A percentile compares a stretch with the other conserved stretches of the same genome.
phyloP scores from a whole-genome alignment of 2,888 invertebrate species.

The Polymixis flavicincta region DNA sequence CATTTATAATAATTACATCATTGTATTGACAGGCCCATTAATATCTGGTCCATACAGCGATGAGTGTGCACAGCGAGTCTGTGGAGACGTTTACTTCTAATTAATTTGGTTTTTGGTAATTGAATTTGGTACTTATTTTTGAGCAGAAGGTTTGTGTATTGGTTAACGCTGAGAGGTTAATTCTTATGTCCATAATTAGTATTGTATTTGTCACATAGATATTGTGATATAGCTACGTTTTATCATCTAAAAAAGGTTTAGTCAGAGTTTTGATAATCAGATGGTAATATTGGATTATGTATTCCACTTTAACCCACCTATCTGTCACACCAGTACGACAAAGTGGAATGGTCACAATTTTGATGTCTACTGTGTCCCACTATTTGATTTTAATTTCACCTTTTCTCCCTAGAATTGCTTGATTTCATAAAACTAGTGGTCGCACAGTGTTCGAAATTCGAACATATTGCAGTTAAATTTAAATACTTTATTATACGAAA shows the following conservation, averaged over 20 bases:
- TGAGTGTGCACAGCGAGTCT: conserved; percentile 38
- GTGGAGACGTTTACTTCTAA: conserved; percentile 40
- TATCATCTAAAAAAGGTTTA: neutral
- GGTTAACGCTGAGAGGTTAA: neutral
- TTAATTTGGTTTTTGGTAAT: conserved; percentile 32
- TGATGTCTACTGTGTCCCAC: too few relatives aligned
- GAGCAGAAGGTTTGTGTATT: neutral
- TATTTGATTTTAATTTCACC: too few relatives aligned
- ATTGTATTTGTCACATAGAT: neutral
- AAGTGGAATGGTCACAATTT: neutral
- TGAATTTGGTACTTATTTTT: conserved; percentile 15
- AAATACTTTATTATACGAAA: too few relatives aligned
- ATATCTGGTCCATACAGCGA: conserved; percentile 77
- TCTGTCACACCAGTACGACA: neutral
- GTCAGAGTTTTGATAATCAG: neutral
- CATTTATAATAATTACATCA: conserved; percentile 89
- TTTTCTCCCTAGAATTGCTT: too few relatives aligned
- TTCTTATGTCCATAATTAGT: neutral
- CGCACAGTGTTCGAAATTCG: too few relatives aligned
- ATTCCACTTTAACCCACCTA: too few relatives aligned
- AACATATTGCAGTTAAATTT: too few relatives aligned
- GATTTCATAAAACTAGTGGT: too few relatives aligned
- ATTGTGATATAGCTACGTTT: neutral
- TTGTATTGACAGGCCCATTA: conserved; percentile 86
- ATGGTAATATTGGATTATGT: neutral